phyloP scores from a whole-genome alignment of 2,113 vertebrate genomes.

The Caretta caretta region DNA sequence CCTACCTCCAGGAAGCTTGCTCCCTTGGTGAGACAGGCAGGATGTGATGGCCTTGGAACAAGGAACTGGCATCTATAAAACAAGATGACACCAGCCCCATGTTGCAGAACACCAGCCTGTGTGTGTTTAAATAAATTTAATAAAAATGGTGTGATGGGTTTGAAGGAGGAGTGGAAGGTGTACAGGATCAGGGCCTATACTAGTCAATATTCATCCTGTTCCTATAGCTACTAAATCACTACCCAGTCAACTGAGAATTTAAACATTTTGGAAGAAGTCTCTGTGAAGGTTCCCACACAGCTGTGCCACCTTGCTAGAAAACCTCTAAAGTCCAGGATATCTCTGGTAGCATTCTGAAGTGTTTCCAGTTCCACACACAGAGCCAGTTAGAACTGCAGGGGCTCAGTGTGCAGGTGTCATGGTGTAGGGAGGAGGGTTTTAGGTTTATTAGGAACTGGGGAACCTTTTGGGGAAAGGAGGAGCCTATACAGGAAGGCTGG shows the following conservation, averaged over 20 bases:
- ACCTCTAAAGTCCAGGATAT: background rate
- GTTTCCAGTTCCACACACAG: background rate
- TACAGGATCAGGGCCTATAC: background rate
- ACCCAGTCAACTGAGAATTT: background rate
- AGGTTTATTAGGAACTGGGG: background rate
- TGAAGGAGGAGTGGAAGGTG: background rate
- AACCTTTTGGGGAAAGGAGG: background rate
- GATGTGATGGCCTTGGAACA: background rate
- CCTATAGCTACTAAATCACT: background rate
- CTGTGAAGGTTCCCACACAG: background rate
- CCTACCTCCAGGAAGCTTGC: background rate
- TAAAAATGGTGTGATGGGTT: background rate
- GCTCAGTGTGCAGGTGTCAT: background rate
- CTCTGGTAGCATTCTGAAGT: background rate
- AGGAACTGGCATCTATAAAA: background rate
- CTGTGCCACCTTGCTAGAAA: background rate
- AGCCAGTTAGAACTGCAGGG: background rate
- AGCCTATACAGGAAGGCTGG: background rate
- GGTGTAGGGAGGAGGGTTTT: background rate
- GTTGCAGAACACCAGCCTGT: background rate
- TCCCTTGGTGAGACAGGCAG: background rate
- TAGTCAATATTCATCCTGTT: background rate
- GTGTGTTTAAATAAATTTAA: background rate
- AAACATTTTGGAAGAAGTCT: background rate
- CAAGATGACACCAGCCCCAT: background rate